A percentile compares a stretch with the other conserved stretches of the same genome.
These are phyloP conservation scores for Sebastes itinus DNA, from an alignment of 2,797 vertebrate genomes.

Conservation along the genomic window DNA sequence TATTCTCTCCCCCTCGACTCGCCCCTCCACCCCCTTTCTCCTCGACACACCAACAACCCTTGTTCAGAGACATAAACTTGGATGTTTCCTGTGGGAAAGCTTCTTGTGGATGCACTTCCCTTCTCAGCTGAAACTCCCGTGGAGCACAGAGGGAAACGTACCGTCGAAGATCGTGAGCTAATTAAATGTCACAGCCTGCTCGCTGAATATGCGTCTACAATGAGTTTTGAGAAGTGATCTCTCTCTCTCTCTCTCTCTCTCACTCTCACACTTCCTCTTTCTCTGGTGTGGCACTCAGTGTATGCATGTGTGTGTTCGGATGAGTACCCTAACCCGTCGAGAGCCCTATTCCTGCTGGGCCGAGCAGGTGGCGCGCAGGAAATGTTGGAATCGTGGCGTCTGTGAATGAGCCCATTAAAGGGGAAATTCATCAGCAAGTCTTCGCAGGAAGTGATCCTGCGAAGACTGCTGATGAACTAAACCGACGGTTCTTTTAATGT, in stretches of 20 bases:
- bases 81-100: constrained; percentile 59
- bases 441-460: not conserved
- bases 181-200: constrained; percentile 76
- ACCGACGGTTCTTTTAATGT: not conserved
- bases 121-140: constrained; percentile 61
- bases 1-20: constrained; percentile 24
- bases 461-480: not conserved
- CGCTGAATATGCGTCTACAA: constrained; percentile 41
- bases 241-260: not conserved
- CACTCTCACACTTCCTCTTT: constrained; percentile 25
- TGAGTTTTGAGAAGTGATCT: constrained; percentile 46
- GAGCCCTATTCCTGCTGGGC: constrained; percentile 21
- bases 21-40: constrained; percentile 23
- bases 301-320: constrained; percentile 17
- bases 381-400: constrained; percentile 12
- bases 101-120: constrained; percentile 62
- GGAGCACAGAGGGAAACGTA: constrained; percentile 62
- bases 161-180: constrained; percentile 59
- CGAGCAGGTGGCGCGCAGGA: constrained; percentile 52
- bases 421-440: constrained; percentile 30
- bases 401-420: constrained; percentile 25
- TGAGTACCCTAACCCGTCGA: constrained; percentile 47
- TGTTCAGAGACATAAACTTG: constrained; percentile 59
- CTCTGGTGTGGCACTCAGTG: not conserved
- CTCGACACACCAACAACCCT: constrained; percentile 45